Evolutionary conservation across 2,113 vertebrate genomes (phyloP).

Genomic region (Mola mola): DNA sequence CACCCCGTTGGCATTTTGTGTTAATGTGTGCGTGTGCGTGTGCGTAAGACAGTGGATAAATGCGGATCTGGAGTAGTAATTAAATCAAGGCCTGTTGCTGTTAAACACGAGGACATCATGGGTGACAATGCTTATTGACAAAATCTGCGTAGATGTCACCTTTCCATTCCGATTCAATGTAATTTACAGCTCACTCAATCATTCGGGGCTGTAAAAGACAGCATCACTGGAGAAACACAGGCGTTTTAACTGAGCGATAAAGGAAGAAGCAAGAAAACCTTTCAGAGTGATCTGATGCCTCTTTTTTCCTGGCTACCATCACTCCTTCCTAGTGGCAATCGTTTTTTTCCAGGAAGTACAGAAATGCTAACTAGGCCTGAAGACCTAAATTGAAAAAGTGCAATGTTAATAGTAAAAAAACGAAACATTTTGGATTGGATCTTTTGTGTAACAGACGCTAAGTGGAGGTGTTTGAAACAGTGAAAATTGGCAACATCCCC

Average conservation of each 20-base stretch:
- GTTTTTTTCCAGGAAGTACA: no score
- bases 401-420: not conserved
- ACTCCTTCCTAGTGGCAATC: slow-evolving; percentile 38
- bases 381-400: not conserved
- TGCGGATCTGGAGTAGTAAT: slow-evolving; percentile 61
- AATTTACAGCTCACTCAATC: slow-evolving; percentile 48
- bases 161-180: slow-evolving; percentile 56
- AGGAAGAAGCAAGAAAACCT: slow-evolving; percentile 11
- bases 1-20: slow-evolving; percentile 61
- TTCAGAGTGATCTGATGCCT: slow-evolving; percentile 27
- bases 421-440: not conserved
- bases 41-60: slow-evolving; percentile 63
- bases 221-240: not conserved
- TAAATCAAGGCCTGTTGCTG: slow-evolving; percentile 65
- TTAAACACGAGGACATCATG: slow-evolving; percentile 58
- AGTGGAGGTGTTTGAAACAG: not conserved
- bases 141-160: slow-evolving; percentile 68
- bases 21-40: slow-evolving; percentile 48
- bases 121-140: slow-evolving; percentile 64
- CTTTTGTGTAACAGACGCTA: slow-evolving; percentile 29
- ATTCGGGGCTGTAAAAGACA: slow-evolving; percentile 12
- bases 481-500: slow-evolving; percentile 17
- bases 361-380: not conserved
- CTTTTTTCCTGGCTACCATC: slow-evolving; percentile 27
- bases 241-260: slow-evolving; percentile 21